Evolutionary conservation across 1,140 invertebrate species (phyloP), one percentile per base, ranked within the genome.

Genomic region (Helicoverpa armigera): DNA sequence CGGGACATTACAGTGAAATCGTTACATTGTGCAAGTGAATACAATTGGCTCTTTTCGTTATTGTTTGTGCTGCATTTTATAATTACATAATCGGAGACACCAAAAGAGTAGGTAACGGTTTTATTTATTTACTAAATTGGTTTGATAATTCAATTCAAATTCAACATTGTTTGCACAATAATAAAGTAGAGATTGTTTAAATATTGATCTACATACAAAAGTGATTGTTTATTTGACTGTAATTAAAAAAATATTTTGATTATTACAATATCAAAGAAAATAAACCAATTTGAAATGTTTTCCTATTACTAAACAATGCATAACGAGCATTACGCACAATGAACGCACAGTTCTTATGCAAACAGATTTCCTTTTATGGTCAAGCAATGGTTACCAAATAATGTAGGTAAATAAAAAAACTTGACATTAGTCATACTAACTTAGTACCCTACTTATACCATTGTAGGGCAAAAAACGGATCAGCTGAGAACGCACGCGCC

Each of bases 11-110:
- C 69, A 85, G 80, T 86, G 81, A 86, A 79, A 80, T 86, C 82
- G 81, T 86, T 82, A 53, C 81, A 78, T 87, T 91, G 91, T 92
- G 91, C 88, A 90, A 89, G 89, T 91, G 90, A 48, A 85, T 85
- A 35, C 65, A 60, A 31, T 67, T 23, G 54, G 74, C 54, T 56
- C 16, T 73, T 61, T 78, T 75, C 18, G 14, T 18, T 51, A 69
- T 81, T 69, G 72, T 82, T 82, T 63, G 76, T 82, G 60, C 58
- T 78, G 67, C 74, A 23, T 81, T 82, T 43, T 4, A 23, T 48
- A 82, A 74, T 82, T 79, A 78, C 61, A 79, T 86, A 83, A 82
- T 81, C 31, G 31, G 63, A 79, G 65, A 69, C 60, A 81, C 53
- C 61, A 69, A 69, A 69, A 69, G 51, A 56, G 48, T 69, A 48